phyloP scores from a whole-genome alignment of 2,888 invertebrate species.

The Zele albiditarsus region DNA sequence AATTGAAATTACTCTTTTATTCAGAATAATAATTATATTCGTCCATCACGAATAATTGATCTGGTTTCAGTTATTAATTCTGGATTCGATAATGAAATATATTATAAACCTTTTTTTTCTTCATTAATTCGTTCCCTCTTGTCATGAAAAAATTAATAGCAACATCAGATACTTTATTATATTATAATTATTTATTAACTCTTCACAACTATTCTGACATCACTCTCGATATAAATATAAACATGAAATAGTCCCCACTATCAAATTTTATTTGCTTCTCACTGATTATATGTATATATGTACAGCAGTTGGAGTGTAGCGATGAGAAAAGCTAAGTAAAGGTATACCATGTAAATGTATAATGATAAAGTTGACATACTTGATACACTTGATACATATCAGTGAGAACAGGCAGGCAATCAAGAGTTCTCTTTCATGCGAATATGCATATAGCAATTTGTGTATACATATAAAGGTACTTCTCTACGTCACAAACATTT shows the following conservation, averaged over 20 bases:
- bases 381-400: slow-evolving; percentile 6
- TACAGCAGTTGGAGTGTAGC: not conserved
- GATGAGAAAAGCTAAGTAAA: not conserved
- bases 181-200: not conserved
- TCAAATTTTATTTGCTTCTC: not conserved
- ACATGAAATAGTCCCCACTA: not conserved
- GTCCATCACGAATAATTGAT: no score
- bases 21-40: no score
- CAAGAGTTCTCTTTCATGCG: slow-evolving; percentile 17
- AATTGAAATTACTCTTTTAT: no score
- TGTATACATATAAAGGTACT: not conserved
- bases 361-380: not conserved
- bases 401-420: slow-evolving; percentile 16
- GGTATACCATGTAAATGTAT: not conserved
- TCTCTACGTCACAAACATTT: not conserved
- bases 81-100: no score
- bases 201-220: not conserved
- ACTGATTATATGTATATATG: not conserved
- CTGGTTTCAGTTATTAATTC: no score
- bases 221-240: not conserved
- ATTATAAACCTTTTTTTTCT: no score
- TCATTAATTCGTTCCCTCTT: no score
- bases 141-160: no score
- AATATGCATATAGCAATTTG: not conserved
- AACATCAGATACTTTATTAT: no score